phyloP scores from a whole-genome alignment of 1,140 invertebrate species.

The Danaus melanippus region DNA sequence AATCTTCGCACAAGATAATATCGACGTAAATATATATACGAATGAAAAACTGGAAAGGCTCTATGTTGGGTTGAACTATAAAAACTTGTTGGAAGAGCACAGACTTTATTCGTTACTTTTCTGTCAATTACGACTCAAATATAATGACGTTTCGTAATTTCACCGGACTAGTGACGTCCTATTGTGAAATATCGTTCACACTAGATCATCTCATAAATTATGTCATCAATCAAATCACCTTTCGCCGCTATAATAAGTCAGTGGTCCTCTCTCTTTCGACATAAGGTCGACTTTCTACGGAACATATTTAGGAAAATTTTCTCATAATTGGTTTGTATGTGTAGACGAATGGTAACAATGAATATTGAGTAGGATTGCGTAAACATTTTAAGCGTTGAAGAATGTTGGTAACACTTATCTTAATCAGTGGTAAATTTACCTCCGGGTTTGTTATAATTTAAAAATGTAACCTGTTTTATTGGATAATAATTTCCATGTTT shows the following conservation, averaged over 20 bases:
- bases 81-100: too few relatives aligned
- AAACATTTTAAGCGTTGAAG: background rate
- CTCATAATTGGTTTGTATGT: too few relatives aligned
- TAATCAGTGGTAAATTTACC: constrained; percentile 26
- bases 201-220: constrained; percentile 14
- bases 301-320: too few relatives aligned
- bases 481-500: constrained; percentile 36
- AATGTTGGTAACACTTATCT: constrained; percentile 20
- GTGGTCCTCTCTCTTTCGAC: too few relatives aligned
- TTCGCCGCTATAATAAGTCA: constrained; percentile 1
- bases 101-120: too few relatives aligned
- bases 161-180: constrained; percentile 33
- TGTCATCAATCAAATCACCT: constrained; percentile 18
- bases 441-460: constrained; percentile 26
- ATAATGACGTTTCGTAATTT: constrained; percentile 27
- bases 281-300: too few relatives aligned
- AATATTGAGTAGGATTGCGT: too few relatives aligned
- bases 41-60: too few relatives aligned
- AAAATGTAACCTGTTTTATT: constrained; percentile 24
- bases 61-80: too few relatives aligned
- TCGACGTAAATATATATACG: too few relatives aligned
- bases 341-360: too few relatives aligned
- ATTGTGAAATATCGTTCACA: constrained; percentile 36
- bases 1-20: too few relatives aligned
- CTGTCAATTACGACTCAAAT: background rate